Evolutionary conservation across 2,888 invertebrate species (phyloP), one percentile per base, ranked within the genome.

Genomic region (Kryphioiulus occultus): DNA sequence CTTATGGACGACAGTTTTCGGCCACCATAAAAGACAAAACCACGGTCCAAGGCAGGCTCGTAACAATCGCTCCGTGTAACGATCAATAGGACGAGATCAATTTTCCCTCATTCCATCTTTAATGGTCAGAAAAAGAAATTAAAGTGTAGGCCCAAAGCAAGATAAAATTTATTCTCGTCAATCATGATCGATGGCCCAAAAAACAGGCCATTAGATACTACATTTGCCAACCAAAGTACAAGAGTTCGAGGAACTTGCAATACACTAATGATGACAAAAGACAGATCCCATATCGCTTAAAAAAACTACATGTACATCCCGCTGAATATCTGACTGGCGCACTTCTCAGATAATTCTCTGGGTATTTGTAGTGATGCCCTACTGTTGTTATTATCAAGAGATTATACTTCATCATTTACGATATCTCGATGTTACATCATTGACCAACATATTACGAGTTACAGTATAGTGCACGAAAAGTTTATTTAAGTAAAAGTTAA

Each of bases 71-170:
- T 78, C 15, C 26, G 9, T 78, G 78, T 30, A 78, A 78, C 78
- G 78, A 78, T 78, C 78, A 78, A 78, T 78, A 78, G 78, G 78
- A 78, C 78, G 26, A 78, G 78, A 78, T 78, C 78, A 78, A 78
- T 78, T 78, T 78, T 78, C 78, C 78, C 30, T 78, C 78, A 78
- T 78, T 78, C 78, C 26, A 78, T 78, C 78, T 78, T 78, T 78
- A 78, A 78, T 78, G 78, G 78, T 78, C 78, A 78, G 78, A 78
- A 78, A 78, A 78, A 78, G 78, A 78, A 78, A 78, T 78, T 78
- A 78, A 26, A 78, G 78, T 78, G 78, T 17, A 30, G 30, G 26
- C 78, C 78, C 30, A 30, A 78, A 78, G 78, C 78, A 30, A 78
- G 78, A 78, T 78, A 78, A 78, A 78, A 78, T 78, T 78, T 78